These are phyloP conservation scores for Gasterosteus nipponicus DNA, from an alignment of 2,113 vertebrate genomes.

Conservation along the genomic window DNA sequence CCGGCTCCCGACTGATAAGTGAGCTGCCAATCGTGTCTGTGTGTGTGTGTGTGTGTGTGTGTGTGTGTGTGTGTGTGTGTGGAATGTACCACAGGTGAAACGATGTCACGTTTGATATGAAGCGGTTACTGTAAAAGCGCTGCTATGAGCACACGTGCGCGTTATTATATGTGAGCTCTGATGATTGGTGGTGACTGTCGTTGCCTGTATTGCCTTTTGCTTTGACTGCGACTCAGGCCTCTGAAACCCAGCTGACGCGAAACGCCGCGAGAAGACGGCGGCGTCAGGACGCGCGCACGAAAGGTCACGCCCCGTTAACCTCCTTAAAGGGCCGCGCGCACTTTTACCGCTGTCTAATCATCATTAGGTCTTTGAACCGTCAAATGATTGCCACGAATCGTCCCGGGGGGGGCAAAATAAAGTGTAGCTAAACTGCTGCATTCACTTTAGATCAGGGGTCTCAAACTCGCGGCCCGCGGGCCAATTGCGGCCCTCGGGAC, in stretches of 20 bases:
- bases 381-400: background rate
- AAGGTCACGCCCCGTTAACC: background rate
- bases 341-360: background rate
- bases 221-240: background rate
- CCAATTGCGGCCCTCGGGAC: too few relatives aligned
- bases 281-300: too few relatives aligned
- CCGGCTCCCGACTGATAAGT: conserved; percentile 72
- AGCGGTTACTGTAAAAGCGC: background rate
- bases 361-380: background rate
- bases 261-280: background rate
- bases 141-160: background rate
- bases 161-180: background rate
- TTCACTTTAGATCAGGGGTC: background rate
- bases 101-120: background rate
- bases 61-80: conserved; percentile 15
- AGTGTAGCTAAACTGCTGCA: too few relatives aligned
- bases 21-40: conserved; percentile 64
- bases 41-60: conserved; percentile 43
- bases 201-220: background rate
- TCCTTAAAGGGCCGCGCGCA: background rate
- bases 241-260: background rate
- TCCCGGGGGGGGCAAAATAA: background rate
- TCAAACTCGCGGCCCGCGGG: too few relatives aligned
- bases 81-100: conserved; percentile 27
- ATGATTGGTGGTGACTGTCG: background rate